A percentile compares a stretch with the other conserved stretches of the same genome.
Conservation (phyloP, 2,113 vertebrate genomes). For the Corydoras maculifer region DNA sequence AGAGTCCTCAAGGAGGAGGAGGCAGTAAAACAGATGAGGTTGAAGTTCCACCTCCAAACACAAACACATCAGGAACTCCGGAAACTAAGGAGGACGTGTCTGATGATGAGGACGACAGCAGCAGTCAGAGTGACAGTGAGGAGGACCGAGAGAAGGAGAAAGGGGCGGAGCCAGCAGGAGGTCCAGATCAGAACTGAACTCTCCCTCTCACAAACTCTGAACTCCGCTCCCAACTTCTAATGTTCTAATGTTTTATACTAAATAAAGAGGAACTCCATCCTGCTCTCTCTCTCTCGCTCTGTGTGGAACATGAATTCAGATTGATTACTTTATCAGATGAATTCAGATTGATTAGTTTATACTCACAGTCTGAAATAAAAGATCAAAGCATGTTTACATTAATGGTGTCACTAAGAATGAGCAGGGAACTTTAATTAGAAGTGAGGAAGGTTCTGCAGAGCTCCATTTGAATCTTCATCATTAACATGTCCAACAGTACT, state of each 20-base stretch:
- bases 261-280: not conserved
- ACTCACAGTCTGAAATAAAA: conserved; percentile 40
- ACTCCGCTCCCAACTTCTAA: no score
- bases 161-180: conserved; percentile 14
- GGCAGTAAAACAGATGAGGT: not conserved
- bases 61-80: not conserved
- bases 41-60: not conserved
- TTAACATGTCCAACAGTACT: no score
- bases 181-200: conserved; percentile 23
- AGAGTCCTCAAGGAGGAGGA: not conserved
- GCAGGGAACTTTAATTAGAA: no score
- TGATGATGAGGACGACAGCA: conserved; percentile 36
- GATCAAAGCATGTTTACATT: not conserved
- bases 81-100: not conserved
- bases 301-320: no score
- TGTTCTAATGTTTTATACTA: not conserved
- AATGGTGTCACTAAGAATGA: no score
- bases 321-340: not conserved
- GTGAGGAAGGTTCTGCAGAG: no score
- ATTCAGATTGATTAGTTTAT: not conserved
- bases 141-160: conserved; percentile 35
- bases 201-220: not conserved
- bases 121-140: conserved; percentile 33
- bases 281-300: no score
- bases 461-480: no score